Base-by-base conservation (phyloP, 2,113 vertebrate genomes). In the Indri indri region DNA sequence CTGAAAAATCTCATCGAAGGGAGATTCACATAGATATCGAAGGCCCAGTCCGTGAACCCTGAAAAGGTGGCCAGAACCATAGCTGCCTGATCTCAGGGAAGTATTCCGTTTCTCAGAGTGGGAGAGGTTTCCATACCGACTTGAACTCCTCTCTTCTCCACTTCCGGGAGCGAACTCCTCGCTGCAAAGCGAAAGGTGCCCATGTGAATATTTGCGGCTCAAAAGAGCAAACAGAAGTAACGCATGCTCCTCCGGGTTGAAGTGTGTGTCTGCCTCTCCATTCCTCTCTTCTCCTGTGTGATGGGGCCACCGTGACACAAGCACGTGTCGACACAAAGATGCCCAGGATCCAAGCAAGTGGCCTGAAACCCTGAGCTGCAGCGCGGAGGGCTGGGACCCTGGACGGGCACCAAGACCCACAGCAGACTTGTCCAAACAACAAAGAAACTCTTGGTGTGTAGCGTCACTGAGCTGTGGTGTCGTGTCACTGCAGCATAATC, bases 241-340 rank as follows among this genome's bases (percentile, higher is more conserved):
- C 5, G 6, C 0, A 2, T 13, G 47, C 8, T n/a, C 59, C 59
- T 70, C 66, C 52, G 25, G 27, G 27, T 42, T 45, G 23, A 42
- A 37, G 63, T 16, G 8, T 32, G 63, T 1, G 0, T 0, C 23
- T 32, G 2, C 4, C 16, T 30, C 42, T 22, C 11, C 12, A 6
- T 42, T 37, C 27, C 27, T 18, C 30, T 23, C 68, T 61, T 65
- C 66, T 57, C 32, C 61, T 45, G 1, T 17, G 0, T 54, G 70
- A 18, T 42, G 68, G 59, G 23, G 23, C 59, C 61, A 27, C 25
- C 25, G 14, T 8, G 25, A 13, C 18, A 54, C 17, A 13, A 27
- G 4, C 1, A 0, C 8, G 0, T 20, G 4, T 40, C 14, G 4
- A n/a, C 25, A 52, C 1, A 12, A 54, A 74, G 63, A 34, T 42